A percentile compares a stretch with the other conserved stretches of the same genome.
phyloP scores from a whole-genome alignment of 2,888 invertebrate species.

The Melikaiella ostensackeni region DNA sequence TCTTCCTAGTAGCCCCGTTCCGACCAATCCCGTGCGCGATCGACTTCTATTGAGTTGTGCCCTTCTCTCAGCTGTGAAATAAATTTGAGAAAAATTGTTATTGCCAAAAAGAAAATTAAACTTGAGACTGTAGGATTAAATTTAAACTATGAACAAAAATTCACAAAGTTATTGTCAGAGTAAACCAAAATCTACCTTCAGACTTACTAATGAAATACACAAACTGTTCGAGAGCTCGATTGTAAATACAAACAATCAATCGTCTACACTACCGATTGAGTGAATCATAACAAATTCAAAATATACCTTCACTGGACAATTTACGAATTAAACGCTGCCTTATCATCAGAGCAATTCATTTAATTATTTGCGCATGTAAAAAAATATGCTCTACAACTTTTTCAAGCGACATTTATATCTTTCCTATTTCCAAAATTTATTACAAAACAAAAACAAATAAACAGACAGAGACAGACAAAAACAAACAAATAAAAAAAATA shows the following conservation, averaged over 20 bases:
- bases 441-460: no score
- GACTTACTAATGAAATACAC: neutral
- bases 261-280: neutral
- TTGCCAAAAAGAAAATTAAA: neutral
- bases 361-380: neutral
- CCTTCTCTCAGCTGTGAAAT: slow-evolving; percentile 88
- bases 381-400: no score
- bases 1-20: slow-evolving; percentile 81
- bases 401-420: no score
- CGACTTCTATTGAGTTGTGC: slow-evolving; percentile 93
- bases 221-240: neutral
- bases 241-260: neutral
- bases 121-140: neutral
- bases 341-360: neutral
- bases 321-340: neutral
- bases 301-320: neutral
- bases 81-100: slow-evolving; percentile 46
- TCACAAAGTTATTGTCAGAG: neutral
- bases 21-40: slow-evolving; percentile 88
- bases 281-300: neutral
- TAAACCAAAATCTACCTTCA: neutral
- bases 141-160: neutral
- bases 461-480: neutral
- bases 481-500: slow-evolving; percentile 15
- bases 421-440: no score